A percentile compares a stretch with the other conserved stretches of the same genome.
Conservation (phyloP, 2,888 invertebrate species). For the Harpalus rufipes region DNA sequence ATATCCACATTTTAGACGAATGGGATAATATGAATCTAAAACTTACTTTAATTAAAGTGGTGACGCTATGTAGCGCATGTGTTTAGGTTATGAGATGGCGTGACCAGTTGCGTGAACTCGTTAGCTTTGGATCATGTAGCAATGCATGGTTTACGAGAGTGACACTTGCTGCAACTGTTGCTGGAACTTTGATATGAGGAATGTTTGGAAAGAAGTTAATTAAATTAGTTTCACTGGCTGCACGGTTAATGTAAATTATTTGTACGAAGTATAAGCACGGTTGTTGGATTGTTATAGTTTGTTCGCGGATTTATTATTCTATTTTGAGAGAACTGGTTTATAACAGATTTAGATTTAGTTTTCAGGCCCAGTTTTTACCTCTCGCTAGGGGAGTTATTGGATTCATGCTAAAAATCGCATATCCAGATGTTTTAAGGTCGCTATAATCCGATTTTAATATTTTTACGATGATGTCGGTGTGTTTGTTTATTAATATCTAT, state of each 20-base stretch:
- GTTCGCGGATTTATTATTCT: neutral
- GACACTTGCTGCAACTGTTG: conserved; percentile 11
- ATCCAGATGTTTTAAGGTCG: too few relatives aligned
- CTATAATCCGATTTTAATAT: too few relatives aligned
- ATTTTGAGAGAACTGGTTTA: too few relatives aligned
- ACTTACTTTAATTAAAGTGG: conserved; percentile 22
- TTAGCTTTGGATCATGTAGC: conserved; percentile 31
- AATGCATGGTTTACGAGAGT: conserved; percentile 16
- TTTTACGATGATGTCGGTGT: too few relatives aligned
- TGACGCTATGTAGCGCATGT: conserved; percentile 9
- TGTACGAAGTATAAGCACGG: neutral
- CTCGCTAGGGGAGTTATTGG: too few relatives aligned
- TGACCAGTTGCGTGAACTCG: conserved; percentile 34
- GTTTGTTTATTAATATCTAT: too few relatives aligned
- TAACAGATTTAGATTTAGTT: too few relatives aligned
- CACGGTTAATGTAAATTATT: neutral
- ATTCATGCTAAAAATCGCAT: too few relatives aligned
- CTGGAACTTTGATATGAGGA: conserved; percentile 21
- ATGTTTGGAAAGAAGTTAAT: conserved; percentile 34
- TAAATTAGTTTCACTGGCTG: conserved; percentile 16
- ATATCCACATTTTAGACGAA: conserved; percentile 20
- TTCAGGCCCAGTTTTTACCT: too few relatives aligned
- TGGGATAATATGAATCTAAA: conserved; percentile 36
- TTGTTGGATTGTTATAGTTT: neutral
- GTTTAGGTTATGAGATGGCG: conserved; percentile 30